A percentile compares a stretch with the other conserved stretches of the same genome.
phyloP scores from a whole-genome alignment of 2,888 invertebrate genomes.

The Heliconius ethilla region DNA sequence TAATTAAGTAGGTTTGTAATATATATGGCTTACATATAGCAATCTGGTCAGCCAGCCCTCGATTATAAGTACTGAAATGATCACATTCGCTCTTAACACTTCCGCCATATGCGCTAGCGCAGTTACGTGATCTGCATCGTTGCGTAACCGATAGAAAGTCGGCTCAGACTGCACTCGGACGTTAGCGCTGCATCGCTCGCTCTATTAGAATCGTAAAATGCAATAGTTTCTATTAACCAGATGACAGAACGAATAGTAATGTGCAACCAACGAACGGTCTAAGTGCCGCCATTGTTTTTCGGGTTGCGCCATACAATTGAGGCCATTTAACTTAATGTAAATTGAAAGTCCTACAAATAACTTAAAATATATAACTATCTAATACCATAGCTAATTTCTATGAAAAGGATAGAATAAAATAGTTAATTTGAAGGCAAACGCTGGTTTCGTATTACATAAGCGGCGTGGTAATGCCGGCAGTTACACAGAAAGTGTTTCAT shows the following conservation, averaged over 20 bases:
- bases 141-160: slow-evolving; percentile 80
- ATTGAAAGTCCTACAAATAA: slow-evolving; percentile 18
- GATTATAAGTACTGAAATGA: slow-evolving; percentile 52
- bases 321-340: slow-evolving; percentile 9
- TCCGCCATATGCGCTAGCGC: slow-evolving; percentile 75
- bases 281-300: slow-evolving; percentile 31
- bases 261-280: slow-evolving; percentile 35
- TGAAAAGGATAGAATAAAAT: neutral
- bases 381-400: neutral
- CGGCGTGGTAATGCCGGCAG: slow-evolving; percentile 58
- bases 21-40: slow-evolving; percentile 32
- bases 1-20: slow-evolving; percentile 7
- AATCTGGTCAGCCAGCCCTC: slow-evolving; percentile 43
- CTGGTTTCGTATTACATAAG: slow-evolving; percentile 57
- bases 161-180: slow-evolving; percentile 72
- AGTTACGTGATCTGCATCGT: slow-evolving; percentile 81
- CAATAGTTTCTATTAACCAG: slow-evolving; percentile 58
- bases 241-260: slow-evolving; percentile 44
- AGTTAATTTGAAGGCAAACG: neutral
- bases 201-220: slow-evolving; percentile 68
- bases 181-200: slow-evolving; percentile 66
- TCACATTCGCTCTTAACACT: slow-evolving; percentile 76
- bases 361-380: slow-evolving; percentile 1
- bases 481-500: slow-evolving; percentile 71
- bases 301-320: slow-evolving; percentile 28